Evolutionary conservation across 2,113 vertebrate genomes (phyloP), one percentile per base, ranked within the genome.

Genomic region (Archocentrus centrarchus): DNA sequence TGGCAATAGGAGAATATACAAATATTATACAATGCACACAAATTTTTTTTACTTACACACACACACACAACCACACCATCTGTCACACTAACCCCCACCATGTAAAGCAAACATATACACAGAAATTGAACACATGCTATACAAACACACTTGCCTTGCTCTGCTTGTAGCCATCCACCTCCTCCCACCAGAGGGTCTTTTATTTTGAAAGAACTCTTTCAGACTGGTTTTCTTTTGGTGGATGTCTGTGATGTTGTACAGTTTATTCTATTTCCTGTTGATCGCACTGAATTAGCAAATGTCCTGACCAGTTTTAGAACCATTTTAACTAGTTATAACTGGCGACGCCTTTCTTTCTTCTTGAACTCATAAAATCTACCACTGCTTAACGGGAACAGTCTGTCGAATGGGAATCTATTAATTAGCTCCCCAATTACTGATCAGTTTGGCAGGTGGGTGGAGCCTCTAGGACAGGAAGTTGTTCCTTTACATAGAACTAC

Each of bases 161-260:
- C 79, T 10, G 85, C 88, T 89, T 77, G 78, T 83, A 93, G 90
- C 91, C 3, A 24, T 63, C 80, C 13, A 35, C 79, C 63, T 86
- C 78, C 41, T 79, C 60, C 60, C 61, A 20, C 59, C 84, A 78
- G 79, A 84, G n/a, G 76, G 39, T 83, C 68, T 88, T 89, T 90
- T 86, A 79, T 75, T 86, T 85, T 84, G 73, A 90, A 86, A 77
- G 44, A 73, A 63, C 62, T 55, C 10, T 76, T 55, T 44, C 2
- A 15, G 27, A 53, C 22, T 22, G 22, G 4, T 88, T 79, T 88
- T 80, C 77, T 73, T 82, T 59, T 64, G 87, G 44, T 82, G 6
- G 58, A 24, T 82, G 61, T 82, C 58, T 68, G 70, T 30, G 81
- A 70, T 84, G 55, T 86, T 75, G 75, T 68, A 81, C 81, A 79